Evolutionary conservation across 2,888 invertebrate genomes (phyloP).

Genomic region (Drosophila emarginata): DNA sequence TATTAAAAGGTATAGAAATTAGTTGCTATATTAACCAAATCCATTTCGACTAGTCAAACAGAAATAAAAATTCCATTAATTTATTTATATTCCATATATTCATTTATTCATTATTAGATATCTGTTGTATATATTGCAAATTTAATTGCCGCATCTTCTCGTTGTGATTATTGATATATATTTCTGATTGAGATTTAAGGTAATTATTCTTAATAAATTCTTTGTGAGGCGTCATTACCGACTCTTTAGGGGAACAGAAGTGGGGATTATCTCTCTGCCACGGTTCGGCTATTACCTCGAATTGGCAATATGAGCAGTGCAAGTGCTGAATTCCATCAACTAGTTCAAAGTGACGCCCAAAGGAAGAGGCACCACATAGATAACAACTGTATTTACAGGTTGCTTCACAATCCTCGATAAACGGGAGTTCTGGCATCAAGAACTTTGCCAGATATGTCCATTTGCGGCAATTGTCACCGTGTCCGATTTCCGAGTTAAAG

Average conservation of each 20-base stretch:
- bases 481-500: constrained; percentile 56
- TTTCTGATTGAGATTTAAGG: constrained; percentile 13
- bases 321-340: constrained; percentile 20
- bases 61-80: no score
- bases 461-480: constrained; percentile 55
- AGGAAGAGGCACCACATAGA: constrained; percentile 46
- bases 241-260: constrained; percentile 31
- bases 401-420: constrained; percentile 40
- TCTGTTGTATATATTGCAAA: constrained; percentile 21
- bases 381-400: constrained; percentile 51
- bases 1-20: no score
- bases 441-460: constrained; percentile 59
- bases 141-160: constrained; percentile 51
- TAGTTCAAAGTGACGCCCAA: constrained; percentile 43
- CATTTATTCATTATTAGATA: not conserved
- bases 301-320: constrained; percentile 62
- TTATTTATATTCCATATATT: not conserved
- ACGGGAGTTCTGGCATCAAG: constrained; percentile 47
- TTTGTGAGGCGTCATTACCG: constrained; percentile 50
- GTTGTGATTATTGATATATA: constrained; percentile 24
- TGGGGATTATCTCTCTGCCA: constrained; percentile 17
- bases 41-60: no score
- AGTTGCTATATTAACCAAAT: no score
- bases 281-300: constrained; percentile 53
- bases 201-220: constrained; percentile 46